These are phyloP conservation scores for Etheostoma perlongum DNA, from an alignment of 2,797 vertebrate genomes.

Conservation along the genomic window DNA sequence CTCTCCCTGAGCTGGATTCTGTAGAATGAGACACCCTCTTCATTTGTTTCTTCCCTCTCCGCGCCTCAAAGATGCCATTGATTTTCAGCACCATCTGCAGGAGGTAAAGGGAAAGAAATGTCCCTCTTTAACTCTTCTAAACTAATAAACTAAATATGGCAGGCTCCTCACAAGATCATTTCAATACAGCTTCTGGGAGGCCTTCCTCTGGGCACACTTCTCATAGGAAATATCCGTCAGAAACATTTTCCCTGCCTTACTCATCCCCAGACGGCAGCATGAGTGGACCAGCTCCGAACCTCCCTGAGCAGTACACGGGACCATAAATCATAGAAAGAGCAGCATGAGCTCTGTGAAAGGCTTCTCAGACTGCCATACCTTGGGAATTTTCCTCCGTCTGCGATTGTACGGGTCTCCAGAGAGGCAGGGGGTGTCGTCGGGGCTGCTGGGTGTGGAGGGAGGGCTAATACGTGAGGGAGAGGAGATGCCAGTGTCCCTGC, in stretches of 20 bases:
- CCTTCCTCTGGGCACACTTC: slow-evolving; percentile 37
- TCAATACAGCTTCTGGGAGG: slow-evolving; percentile 33
- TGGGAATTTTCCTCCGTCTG: slow-evolving; percentile 94
- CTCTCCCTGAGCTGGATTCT: slow-evolving; percentile 95
- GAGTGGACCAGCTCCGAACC: slow-evolving; percentile 41
- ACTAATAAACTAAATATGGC: slow-evolving; percentile 38
- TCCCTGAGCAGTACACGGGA: slow-evolving; percentile 13
- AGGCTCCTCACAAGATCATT: slow-evolving; percentile 25
- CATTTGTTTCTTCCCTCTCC: slow-evolving; percentile 95
- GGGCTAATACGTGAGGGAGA: slow-evolving; percentile 94
- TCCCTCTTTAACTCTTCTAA: slow-evolving; percentile 33
- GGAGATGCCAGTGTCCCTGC: slow-evolving; percentile 87
- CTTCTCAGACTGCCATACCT: slow-evolving; percentile 82
- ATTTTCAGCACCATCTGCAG: slow-evolving; percentile 95
- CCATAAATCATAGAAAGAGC: slow-evolving; percentile 55
- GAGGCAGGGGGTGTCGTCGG: slow-evolving; percentile 94
- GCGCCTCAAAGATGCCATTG: slow-evolving; percentile 94
- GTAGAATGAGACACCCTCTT: slow-evolving; percentile 94
- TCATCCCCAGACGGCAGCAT: slow-evolving; percentile 45
- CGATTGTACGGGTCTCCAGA: slow-evolving; percentile 94
- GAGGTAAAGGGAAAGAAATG: slow-evolving; percentile 54
- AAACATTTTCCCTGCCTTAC: slow-evolving; percentile 41
- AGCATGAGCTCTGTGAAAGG: slow-evolving; percentile 11
- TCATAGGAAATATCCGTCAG: slow-evolving; percentile 58
- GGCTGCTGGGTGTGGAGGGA: slow-evolving; percentile 97